phyloP scores from a whole-genome alignment of 1,140 invertebrate genomes.

The Heliconius himera region DNA sequence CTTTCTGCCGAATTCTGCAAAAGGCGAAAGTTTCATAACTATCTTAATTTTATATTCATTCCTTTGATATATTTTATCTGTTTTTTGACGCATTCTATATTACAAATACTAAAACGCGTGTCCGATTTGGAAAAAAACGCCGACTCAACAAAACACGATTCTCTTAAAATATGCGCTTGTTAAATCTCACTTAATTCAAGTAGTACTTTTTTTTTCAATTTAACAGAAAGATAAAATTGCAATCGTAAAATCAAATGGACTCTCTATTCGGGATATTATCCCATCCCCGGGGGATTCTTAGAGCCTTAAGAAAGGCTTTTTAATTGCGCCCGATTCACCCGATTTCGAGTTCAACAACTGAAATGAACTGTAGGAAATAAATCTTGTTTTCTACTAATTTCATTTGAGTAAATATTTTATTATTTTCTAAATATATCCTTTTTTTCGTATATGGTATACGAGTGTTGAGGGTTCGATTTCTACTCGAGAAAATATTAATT shows the following conservation, averaged over 20 bases:
- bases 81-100: too few species aligned
- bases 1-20: too few species aligned
- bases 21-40: too few species aligned
- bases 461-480: too few species aligned
- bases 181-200: background rate
- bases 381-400: background rate
- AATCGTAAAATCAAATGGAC: conserved; percentile 4
- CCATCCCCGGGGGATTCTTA: conserved; percentile 2
- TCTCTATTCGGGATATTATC: background rate
- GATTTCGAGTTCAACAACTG: background rate
- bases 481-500: background rate
- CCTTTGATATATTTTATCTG: too few species aligned
- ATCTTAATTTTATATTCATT: too few species aligned
- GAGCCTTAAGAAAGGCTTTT: conserved; percentile 1
- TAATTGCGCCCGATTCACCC: conserved; percentile 13
- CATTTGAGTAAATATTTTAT: background rate
- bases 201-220: background rate
- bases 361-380: background rate
- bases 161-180: background rate
- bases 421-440: background rate
- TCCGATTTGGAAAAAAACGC: background rate
- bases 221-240: background rate
- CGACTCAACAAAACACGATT: background rate
- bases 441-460: too few species aligned
- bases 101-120: background rate